phyloP scores from a whole-genome alignment of 2,888 invertebrate genomes.

The Aphodius sticticus region DNA sequence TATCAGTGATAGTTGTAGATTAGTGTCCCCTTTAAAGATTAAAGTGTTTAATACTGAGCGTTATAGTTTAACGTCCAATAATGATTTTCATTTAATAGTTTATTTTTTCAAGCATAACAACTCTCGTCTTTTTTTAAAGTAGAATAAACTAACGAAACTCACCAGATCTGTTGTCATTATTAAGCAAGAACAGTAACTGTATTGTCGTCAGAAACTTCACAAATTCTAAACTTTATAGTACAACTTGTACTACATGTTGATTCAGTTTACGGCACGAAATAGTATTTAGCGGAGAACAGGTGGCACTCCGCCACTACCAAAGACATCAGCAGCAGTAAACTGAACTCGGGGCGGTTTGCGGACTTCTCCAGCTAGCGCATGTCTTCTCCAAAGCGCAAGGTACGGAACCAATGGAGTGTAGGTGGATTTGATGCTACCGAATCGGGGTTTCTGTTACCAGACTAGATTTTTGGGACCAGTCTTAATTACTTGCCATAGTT shows the following conservation, averaged over 20 bases:
- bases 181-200: background rate
- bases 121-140: background rate
- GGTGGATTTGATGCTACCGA: background rate
- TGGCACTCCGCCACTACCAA: background rate
- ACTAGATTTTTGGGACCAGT: background rate
- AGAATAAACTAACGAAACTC: background rate
- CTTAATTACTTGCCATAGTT: background rate
- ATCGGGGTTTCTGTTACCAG: background rate
- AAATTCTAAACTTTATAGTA: background rate
- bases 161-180: background rate
- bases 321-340: background rate
- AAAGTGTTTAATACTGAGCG: too few species aligned
- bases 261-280: background rate
- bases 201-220: background rate
- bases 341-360: background rate
- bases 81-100: too few species aligned
- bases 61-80: too few species aligned
- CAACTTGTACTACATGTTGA: background rate
- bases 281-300: background rate
- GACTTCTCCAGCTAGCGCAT: background rate
- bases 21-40: too few species aligned
- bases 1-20: too few species aligned
- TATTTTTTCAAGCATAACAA: too few species aligned
- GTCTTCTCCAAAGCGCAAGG: background rate
- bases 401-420: background rate